Conservation (phyloP, 2,888 invertebrate genomes). For the Flexamia atlantica region DNA sequence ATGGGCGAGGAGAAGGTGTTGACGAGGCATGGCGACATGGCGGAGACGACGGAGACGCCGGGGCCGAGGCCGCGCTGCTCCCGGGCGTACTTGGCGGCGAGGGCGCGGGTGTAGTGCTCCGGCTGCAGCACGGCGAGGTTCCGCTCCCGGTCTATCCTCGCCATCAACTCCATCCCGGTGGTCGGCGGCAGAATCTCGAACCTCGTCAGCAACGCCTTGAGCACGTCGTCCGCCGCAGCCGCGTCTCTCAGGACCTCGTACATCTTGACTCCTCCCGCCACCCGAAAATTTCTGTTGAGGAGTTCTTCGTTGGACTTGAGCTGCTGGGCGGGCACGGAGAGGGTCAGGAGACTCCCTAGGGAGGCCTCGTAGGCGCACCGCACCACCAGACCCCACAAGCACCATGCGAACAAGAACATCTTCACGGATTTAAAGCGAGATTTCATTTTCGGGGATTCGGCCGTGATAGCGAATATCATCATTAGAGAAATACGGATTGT, state of each 20-base stretch:
- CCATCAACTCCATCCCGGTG: not conserved
- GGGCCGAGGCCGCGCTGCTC: not conserved
- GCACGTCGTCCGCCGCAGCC: not conserved
- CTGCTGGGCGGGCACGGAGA: constrained; percentile 31
- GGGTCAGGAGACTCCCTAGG: constrained; percentile 47
- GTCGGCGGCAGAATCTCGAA: constrained; percentile 47
- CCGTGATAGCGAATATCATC: constrained; percentile 23
- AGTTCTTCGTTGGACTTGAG: constrained; percentile 43
- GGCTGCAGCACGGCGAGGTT: constrained; percentile 50
- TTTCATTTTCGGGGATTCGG: constrained; percentile 37
- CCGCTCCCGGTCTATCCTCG: not conserved
- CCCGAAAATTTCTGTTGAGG: constrained; percentile 18
- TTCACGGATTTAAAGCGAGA: constrained; percentile 2
- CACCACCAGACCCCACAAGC: constrained; percentile 40
- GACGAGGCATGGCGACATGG: constrained; percentile 31
- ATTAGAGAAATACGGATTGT: not conserved
- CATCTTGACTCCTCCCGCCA: constrained; percentile 52
- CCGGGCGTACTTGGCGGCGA: not conserved
- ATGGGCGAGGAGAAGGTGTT: constrained; percentile 34
- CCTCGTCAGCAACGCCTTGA: not conserved
- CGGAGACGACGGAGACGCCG: not conserved
- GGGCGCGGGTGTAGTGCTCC: not conserved
- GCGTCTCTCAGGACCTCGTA: constrained; percentile 17
- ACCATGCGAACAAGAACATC: constrained; percentile 50
- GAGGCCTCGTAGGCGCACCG: constrained; percentile 56